These are phyloP conservation scores for Drosophila aff. DNA, from an alignment of 1,140 invertebrate genomes.

Conservation along the genomic window DNA sequence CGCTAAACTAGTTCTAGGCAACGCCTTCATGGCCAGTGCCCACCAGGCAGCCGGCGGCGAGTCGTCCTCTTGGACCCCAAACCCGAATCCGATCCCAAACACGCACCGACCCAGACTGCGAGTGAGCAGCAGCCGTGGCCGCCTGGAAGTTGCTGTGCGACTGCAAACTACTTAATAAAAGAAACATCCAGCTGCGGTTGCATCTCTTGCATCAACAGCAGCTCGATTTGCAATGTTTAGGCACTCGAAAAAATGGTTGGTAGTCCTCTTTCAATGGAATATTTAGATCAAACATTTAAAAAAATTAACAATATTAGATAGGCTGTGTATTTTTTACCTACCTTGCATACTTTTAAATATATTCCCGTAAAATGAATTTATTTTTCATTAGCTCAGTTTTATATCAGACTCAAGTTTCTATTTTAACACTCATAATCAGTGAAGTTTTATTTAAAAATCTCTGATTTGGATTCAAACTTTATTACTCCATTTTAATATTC, in stretches of 20 bases:
- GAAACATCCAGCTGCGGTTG: slow-evolving; percentile 53
- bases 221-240: slow-evolving; percentile 19
- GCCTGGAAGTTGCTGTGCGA: slow-evolving; percentile 40
- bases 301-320: too few relatives aligned
- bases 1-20: slow-evolving; percentile 67
- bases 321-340: too few relatives aligned
- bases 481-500: not conserved
- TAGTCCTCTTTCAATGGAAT: too few relatives aligned
- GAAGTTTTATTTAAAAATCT: too few relatives aligned
- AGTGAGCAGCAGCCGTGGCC: not conserved
- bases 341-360: too few relatives aligned
- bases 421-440: not conserved
- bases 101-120: slow-evolving; percentile 31
- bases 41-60: slow-evolving; percentile 28
- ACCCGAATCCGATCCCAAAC: slow-evolving; percentile 39
- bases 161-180: slow-evolving; percentile 43
- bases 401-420: not conserved
- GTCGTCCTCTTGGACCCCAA: slow-evolving; percentile 18
- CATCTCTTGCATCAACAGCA: slow-evolving; percentile 22
- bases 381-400: not conserved
- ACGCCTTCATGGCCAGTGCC: slow-evolving; percentile 42
- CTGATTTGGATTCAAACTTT: too few relatives aligned
- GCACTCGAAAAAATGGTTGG: slow-evolving; percentile 27
- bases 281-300: not conserved
- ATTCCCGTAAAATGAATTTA: not conserved